These are phyloP conservation scores for Laticauda colubrina DNA, from an alignment of 2,113 vertebrate species.

Conservation along the genomic window DNA sequence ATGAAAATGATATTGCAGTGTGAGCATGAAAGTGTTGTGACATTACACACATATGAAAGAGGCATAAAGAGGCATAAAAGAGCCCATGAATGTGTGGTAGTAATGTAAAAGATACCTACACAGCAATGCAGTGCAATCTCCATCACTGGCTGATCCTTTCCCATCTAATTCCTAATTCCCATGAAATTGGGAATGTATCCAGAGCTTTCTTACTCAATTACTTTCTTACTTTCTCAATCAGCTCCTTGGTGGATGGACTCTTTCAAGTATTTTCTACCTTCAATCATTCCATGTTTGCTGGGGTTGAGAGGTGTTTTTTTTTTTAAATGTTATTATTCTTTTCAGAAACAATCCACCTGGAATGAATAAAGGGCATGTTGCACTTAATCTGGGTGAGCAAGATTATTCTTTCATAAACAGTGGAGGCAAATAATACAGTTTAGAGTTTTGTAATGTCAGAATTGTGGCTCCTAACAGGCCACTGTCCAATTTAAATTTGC, in stretches of 20 bases:
- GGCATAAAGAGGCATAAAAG: neutral
- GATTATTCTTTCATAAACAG: neutral
- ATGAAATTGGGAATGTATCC: neutral
- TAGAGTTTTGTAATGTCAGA: neutral
- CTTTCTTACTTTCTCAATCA: neutral
- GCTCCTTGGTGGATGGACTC: neutral
- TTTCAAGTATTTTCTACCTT: neutral
- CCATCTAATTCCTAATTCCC: neutral
- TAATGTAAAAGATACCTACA: neutral
- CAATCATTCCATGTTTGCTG: neutral
- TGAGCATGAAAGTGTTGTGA: neutral
- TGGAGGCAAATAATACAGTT: neutral
- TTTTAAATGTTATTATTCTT: neutral
- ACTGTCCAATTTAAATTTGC: neutral
- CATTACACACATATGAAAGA: neutral
- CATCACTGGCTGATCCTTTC: neutral
- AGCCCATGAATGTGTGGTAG: neutral
- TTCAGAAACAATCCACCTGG: neutral
- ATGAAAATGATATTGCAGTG: neutral
- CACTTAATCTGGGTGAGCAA: neutral
- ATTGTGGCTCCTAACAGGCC: neutral
- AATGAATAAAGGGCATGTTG: neutral
- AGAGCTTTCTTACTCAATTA: neutral
- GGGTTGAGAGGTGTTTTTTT: neutral
- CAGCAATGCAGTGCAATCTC: neutral